These are phyloP conservation scores for Sesia apiformis DNA, from an alignment of 2,888 invertebrate species.

Conservation along the genomic window DNA sequence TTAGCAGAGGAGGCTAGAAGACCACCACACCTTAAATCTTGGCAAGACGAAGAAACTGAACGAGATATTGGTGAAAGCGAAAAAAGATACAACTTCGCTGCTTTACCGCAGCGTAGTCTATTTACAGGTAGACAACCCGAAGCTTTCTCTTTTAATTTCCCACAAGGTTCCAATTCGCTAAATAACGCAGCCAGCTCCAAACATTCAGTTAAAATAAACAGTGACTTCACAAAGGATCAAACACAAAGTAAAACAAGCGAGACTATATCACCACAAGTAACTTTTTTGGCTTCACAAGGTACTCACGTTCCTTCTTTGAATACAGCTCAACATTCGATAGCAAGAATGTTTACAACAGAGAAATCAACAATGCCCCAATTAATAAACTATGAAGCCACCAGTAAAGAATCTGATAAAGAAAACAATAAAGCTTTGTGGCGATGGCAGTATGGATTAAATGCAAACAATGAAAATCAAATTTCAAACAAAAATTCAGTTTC, in stretches of 20 bases:
- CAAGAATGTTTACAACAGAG: slow-evolving; percentile 45
- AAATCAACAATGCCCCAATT: slow-evolving; percentile 54
- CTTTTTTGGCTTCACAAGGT: slow-evolving; percentile 65
- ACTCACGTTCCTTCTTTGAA: slow-evolving; percentile 49
- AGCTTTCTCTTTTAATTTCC: slow-evolving; percentile 58
- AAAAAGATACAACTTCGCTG: slow-evolving; percentile 25
- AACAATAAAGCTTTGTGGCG: slow-evolving; percentile 57
- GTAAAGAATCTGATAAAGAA: slow-evolving; percentile 48
- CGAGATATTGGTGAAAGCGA: slow-evolving; percentile 30
- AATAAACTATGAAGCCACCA: slow-evolving; percentile 54
- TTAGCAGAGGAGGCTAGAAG: slow-evolving; percentile 64
- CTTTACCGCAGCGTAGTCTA: slow-evolving; percentile 36
- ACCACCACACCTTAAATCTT: slow-evolving; percentile 46
- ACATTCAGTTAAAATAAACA: slow-evolving; percentile 40
- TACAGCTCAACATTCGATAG: slow-evolving; percentile 32
- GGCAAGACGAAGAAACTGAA: slow-evolving; percentile 44
- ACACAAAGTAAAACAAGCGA: slow-evolving; percentile 40
- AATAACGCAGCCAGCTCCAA: slow-evolving; percentile 43
- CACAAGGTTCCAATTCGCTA: slow-evolving; percentile 36
- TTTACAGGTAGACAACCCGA: slow-evolving; percentile 64
- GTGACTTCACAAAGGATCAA: slow-evolving; percentile 41
- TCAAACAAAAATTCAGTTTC: slow-evolving; percentile 56
- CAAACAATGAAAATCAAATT: slow-evolving; percentile 30
- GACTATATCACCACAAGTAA: slow-evolving; percentile 59
- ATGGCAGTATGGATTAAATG: slow-evolving; percentile 60